Base-by-base conservation (phyloP, 2,888 invertebrate species). In the Metellina segmentata region DNA sequence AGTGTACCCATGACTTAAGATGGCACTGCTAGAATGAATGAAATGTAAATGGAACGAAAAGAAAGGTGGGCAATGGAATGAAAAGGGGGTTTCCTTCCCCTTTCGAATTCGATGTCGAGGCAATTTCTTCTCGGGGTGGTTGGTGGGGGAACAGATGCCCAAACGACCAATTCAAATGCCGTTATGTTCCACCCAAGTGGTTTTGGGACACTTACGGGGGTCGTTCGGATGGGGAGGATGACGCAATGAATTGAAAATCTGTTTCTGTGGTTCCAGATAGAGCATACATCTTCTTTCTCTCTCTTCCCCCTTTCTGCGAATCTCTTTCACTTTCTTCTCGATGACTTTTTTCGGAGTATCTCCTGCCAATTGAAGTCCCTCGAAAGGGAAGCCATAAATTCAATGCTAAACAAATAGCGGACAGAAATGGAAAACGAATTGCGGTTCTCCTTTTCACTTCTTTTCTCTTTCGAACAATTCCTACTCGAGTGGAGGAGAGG, bases 131-230 rank as follows among this genome's bases (percentile, higher is more conserved):
- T 51, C 51, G 52, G 52, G 34, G 79, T 19, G 85, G 70, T 86
- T 78, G 20, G 78, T 78, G 78, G 16, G 87, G 49, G 81, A 81
- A 51, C 88, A 88, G 88, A 75, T 74, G 88, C 88, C 53, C 79
- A 88, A 85, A 90, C 79, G 85, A 89, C 78, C 91, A 87, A 87
- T 91, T 91, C 91, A 83, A 91, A 91, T 83, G 83, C 90, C 90
- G 90, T 91, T 91, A 81, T 74, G 82, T 74, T 81, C 82, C 82
- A 87, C 91, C 77, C 87, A 87, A 91, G 91, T 91, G 87, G 87
- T 87, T 91, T 53, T 82, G 87, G 86, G 81, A 89, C 88, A 87
- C 82, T 83, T 83, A 48, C 70, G 51, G 48, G 85, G 85, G 71
- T 19, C 16, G 79, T 51, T 74, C 19, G 49, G 34, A 49, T 49